Evolutionary conservation across 2,113 vertebrate genomes (phyloP).

Genomic region (Campylomormyrus tamandua): DNA sequence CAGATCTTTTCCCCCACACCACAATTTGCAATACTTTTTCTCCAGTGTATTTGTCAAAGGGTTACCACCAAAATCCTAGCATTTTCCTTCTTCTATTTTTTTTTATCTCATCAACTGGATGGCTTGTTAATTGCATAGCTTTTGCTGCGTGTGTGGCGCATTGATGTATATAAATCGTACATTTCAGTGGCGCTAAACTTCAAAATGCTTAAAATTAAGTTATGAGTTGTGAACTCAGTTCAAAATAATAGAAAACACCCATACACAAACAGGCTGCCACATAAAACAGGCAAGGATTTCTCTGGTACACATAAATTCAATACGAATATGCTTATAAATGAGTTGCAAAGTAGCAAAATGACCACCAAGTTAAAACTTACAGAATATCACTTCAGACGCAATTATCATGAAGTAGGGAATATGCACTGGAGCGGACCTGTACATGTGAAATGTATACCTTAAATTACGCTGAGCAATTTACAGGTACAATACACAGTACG

Average conservation of each 20-base stretch:
- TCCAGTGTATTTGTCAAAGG: slow-evolving; percentile 1
- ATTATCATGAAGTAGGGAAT: background rate
- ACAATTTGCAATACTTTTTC: background rate
- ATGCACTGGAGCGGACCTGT: background rate
- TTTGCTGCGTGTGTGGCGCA: background rate
- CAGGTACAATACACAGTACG: background rate
- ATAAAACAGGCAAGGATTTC: background rate
- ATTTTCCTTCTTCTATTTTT: background rate
- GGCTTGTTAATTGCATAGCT: background rate
- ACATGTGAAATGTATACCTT: background rate
- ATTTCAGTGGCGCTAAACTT: background rate
- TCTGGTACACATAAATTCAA: background rate
- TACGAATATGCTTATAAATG: background rate
- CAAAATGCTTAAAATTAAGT: background rate
- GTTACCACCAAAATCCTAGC: background rate
- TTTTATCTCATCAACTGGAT: background rate
- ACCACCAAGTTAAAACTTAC: background rate
- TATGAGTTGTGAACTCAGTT: background rate
- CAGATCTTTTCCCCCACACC: background rate
- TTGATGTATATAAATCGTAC: background rate
- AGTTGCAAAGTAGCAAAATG: background rate
- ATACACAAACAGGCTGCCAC: background rate
- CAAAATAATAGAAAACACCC: background rate
- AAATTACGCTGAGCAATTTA: background rate
- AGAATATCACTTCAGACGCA: background rate